Percentiles rank a stretch among this genome's conserved stretches.
These are phyloP conservation scores for Pristionchus japonicus DNA, from an alignment of 2,888 invertebrate species.

Conservation along the genomic window DNA sequence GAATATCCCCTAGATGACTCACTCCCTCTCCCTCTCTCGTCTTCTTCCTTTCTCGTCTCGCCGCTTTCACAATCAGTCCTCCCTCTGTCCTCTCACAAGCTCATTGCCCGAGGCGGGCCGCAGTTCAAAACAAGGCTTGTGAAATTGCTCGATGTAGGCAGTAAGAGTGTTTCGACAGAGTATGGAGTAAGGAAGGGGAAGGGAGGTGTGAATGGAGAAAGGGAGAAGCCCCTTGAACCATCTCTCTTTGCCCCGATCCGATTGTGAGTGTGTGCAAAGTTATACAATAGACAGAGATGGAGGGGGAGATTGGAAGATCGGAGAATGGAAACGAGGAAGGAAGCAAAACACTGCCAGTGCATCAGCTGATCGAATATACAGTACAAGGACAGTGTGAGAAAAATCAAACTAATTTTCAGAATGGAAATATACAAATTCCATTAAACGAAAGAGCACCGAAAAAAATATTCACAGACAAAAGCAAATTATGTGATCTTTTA, in stretches of 20 bases:
- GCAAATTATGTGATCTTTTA: too few species aligned
- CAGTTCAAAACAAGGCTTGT: slow-evolving; percentile 13
- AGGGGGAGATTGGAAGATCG: slow-evolving; percentile 7
- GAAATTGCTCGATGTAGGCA: background rate
- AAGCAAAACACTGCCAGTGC: background rate
- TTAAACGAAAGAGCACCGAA: too few species aligned
- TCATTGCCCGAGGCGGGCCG: background rate
- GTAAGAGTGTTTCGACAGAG: background rate
- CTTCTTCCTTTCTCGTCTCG: background rate
- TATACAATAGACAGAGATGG: slow-evolving; percentile 22
- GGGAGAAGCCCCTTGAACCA: slow-evolving; percentile 28
- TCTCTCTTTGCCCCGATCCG: background rate
- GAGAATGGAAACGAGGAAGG: background rate
- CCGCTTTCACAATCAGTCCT: slow-evolving; percentile 24
- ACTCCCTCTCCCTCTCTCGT: background rate
- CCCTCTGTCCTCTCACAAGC: slow-evolving; percentile 26
- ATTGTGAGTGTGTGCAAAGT: slow-evolving; percentile 5
- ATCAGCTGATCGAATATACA: background rate
- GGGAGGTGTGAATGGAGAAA: slow-evolving; percentile 22
- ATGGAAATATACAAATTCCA: too few species aligned
- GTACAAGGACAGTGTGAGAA: background rate
- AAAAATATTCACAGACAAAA: too few species aligned
- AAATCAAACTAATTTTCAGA: background rate
- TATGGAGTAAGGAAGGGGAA: slow-evolving; percentile 24
- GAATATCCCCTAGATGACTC: slow-evolving; percentile 16